Conservation (phyloP, 1,140 invertebrate species). For the Euura lappo region DNA sequence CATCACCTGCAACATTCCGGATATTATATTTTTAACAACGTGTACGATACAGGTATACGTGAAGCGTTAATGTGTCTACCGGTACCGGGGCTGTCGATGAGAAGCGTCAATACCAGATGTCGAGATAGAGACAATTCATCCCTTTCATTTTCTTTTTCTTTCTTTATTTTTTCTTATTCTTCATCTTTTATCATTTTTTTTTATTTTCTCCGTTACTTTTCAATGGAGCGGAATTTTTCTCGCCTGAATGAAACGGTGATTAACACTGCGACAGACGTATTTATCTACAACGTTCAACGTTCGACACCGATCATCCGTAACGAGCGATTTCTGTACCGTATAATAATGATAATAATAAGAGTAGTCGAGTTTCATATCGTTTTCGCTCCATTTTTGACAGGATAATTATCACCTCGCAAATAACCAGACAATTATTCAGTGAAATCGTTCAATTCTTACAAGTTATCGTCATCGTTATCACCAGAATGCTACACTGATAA, state of each 20-base stretch:
- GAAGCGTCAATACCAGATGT: no score
- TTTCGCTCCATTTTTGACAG: no score
- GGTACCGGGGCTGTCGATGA: no score
- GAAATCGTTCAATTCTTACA: no score
- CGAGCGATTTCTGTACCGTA: not conserved
- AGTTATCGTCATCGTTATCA: no score
- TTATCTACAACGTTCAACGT: not conserved
- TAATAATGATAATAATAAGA: not conserved
- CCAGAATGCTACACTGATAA: no score
- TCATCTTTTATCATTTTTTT: not conserved
- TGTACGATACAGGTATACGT: not conserved
- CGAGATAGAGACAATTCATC: no score
- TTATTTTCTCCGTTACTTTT: not conserved
- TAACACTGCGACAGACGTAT: not conserved
- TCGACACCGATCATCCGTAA: not conserved
- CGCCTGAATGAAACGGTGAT: not conserved
- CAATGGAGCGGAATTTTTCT: not conserved
- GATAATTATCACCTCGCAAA: no score
- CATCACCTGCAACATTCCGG: constrained; percentile 44
- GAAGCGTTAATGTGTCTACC: no score
- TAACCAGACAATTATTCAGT: no score
- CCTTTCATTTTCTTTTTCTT: not conserved
- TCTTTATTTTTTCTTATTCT: not conserved
- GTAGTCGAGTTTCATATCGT: no score
- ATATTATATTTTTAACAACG: constrained; percentile 8